These are phyloP conservation scores for Lucilia cuprina DNA, from an alignment of 1,140 invertebrate genomes.

Conservation along the genomic window DNA sequence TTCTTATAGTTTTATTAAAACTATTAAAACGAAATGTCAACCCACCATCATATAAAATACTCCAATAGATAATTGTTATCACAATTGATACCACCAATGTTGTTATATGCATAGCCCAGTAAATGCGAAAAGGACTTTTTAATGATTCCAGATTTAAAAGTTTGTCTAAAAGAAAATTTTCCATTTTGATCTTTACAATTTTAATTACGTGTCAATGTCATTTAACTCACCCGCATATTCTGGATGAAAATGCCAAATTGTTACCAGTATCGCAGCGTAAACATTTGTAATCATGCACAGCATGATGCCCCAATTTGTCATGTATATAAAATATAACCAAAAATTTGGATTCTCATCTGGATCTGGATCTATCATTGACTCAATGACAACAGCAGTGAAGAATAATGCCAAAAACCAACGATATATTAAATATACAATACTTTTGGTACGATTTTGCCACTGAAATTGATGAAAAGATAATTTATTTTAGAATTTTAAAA, in stretches of 20 bases:
- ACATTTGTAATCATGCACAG: conserved; percentile 64
- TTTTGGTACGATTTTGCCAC: conserved; percentile 64
- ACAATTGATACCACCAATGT: conserved; percentile 67
- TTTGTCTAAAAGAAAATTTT: conserved; percentile 47
- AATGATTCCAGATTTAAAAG: conserved; percentile 50
- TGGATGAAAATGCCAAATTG: conserved; percentile 57
- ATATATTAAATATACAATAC: conserved; percentile 66
- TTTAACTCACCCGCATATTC: conserved; percentile 54
- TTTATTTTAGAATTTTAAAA: neutral
- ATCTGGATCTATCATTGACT: conserved; percentile 59
- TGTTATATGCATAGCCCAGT: conserved; percentile 69
- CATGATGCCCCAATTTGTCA: conserved; percentile 78
- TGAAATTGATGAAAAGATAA: conserved; percentile 43
- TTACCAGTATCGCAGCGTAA: conserved; percentile 55
- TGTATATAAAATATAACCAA: conserved; percentile 69
- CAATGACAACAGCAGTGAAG: conserved; percentile 65
- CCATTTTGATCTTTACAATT: neutral
- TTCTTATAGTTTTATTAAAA: neutral
- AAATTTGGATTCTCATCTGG: conserved; percentile 42
- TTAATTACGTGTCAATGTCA: neutral
- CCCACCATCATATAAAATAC: conserved; percentile 66
- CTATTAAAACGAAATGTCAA: neutral
- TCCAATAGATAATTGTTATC: conserved; percentile 71
- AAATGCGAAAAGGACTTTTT: conserved; percentile 64
- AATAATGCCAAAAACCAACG: conserved; percentile 66